These are phyloP conservation scores for Haliclystus octoradiatus DNA, from an alignment of 30 jellyfish, hydroid and myxozoan genomes.

Conservation along the genomic window DNA sequence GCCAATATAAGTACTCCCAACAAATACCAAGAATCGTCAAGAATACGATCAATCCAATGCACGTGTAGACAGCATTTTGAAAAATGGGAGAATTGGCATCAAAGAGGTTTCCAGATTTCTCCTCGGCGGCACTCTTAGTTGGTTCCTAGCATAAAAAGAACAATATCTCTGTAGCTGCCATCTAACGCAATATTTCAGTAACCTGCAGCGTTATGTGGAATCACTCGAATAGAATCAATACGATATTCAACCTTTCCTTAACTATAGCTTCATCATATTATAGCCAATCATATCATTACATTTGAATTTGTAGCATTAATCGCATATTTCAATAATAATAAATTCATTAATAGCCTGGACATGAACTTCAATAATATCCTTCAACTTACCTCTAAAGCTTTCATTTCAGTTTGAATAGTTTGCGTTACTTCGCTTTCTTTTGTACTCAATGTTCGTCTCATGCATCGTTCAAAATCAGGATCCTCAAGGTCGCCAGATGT, in stretches of 20 bases:
- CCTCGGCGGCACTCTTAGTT: constrained; percentile 85
- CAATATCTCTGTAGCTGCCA: too few relatives aligned
- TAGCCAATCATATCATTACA: too few relatives aligned
- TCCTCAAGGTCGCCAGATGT: constrained; percentile 39
- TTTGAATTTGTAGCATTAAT: too few relatives aligned
- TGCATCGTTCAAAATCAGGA: constrained; percentile 71
- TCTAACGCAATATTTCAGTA: too few relatives aligned
- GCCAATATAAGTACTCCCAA: constrained; percentile 94
- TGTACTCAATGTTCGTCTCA: constrained; percentile 82
- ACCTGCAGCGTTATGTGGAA: too few relatives aligned
- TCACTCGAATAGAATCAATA: too few relatives aligned
- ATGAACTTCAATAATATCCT: too few relatives aligned
- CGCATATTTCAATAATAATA: too few relatives aligned
- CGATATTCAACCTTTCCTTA: too few relatives aligned
- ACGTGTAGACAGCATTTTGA: constrained; percentile 79
- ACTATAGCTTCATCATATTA: too few relatives aligned
- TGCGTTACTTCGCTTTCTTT: constrained; percentile 73
- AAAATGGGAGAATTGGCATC: constrained; percentile 69
- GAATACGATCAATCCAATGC: constrained; percentile 80
- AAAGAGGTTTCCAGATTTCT: constrained; percentile 77
- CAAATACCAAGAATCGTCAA: constrained; percentile 67
- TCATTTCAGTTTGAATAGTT: constrained; percentile 53
- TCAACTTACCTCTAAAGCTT: constrained; percentile 77
- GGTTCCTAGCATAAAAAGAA: constrained; percentile 47
- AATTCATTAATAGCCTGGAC: too few relatives aligned